A percentile compares a stretch with the other conserved stretches of the same genome.
phyloP scores from a whole-genome alignment of 2,113 vertebrate genomes.

The Zeus faber region DNA sequence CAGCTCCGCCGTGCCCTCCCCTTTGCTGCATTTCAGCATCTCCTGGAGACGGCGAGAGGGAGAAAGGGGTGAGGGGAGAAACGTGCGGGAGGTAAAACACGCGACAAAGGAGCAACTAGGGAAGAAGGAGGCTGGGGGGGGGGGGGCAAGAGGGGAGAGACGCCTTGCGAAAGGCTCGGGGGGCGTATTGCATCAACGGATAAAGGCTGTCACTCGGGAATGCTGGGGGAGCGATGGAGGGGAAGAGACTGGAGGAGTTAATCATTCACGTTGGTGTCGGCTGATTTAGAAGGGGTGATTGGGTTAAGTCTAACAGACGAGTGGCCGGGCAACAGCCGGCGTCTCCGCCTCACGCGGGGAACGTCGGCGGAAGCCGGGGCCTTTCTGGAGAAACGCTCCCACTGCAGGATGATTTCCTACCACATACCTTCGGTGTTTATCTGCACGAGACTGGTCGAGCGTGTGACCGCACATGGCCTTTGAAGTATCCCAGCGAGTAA shows the following conservation, averaged over 20 bases:
- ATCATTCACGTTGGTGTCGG: neutral
- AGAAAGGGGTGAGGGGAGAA: neutral
- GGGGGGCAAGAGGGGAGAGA: neutral
- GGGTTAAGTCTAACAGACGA: neutral
- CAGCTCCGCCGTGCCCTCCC: constrained; percentile 81
- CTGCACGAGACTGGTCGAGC: too few relatives aligned
- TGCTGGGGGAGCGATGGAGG: neutral
- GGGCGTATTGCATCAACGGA: neutral
- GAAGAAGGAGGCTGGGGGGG: neutral
- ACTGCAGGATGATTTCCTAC: too few relatives aligned
- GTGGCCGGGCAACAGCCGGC: neutral
- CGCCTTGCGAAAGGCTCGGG: neutral
- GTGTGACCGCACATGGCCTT: too few relatives aligned
- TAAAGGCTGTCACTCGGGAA: neutral
- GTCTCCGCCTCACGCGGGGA: too few relatives aligned
- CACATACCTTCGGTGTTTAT: too few relatives aligned
- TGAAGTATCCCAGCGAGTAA: too few relatives aligned
- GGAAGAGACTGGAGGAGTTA: neutral
- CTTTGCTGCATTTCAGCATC: constrained; percentile 90
- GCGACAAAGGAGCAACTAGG: neutral
- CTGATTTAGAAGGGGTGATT: neutral
- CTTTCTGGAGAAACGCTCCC: too few relatives aligned
- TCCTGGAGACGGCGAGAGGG: constrained; percentile 67
- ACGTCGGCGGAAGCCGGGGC: too few relatives aligned
- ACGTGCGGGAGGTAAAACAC: too few relatives aligned